Evolutionary conservation across 2,113 vertebrate genomes (phyloP), one percentile per base, ranked within the genome.

Genomic region (Siniperca knerii): DNA sequence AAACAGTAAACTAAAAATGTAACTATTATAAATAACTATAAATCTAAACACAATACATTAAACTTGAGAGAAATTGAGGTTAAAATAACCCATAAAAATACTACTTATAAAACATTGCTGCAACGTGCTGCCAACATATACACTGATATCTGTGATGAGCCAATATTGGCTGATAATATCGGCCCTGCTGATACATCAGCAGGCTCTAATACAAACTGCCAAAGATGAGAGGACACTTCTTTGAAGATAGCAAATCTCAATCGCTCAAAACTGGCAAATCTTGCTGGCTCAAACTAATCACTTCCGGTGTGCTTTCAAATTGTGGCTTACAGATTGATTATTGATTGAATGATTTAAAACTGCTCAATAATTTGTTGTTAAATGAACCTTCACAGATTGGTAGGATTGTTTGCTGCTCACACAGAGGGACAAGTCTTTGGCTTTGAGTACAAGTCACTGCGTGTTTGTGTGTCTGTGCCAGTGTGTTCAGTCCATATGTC

Each of bases 401-500:
- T 21, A 2, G 37, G 25, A 35, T 29, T 20, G 50, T 65, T 77
- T 76, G 13, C 65, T 33, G 72, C 25, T 79, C 68, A 60, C 55
- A 60, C 15, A 20, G 13, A 9, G 10, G 82, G 44, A 79, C 54
- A 40, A 58, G 74, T 52, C 20, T 74, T 75, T 79, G 77, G 76
- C 85, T 25, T 54, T 6, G 52, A 69, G 73, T 54, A 40, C 76
- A 68, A 5, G 74, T 77, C 64, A 61, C 25, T 66, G 7, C 0
- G 37, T 66, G 52, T 55, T 29, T 33, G 13, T 69, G 54, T 55
- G 74, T 52, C n/a, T 55, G 33, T 72, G 58, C 21, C 48, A 46
- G 67, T 8, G 72, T 75, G 83, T 25, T 8, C 29, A 35, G 74
- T 75, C 77, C 89, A 89, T 84, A 86, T 86, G 86, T 60, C 78